These are phyloP conservation scores for Drosophila kepulauana DNA, from an alignment of 1,140 invertebrate species.

Conservation along the genomic window DNA sequence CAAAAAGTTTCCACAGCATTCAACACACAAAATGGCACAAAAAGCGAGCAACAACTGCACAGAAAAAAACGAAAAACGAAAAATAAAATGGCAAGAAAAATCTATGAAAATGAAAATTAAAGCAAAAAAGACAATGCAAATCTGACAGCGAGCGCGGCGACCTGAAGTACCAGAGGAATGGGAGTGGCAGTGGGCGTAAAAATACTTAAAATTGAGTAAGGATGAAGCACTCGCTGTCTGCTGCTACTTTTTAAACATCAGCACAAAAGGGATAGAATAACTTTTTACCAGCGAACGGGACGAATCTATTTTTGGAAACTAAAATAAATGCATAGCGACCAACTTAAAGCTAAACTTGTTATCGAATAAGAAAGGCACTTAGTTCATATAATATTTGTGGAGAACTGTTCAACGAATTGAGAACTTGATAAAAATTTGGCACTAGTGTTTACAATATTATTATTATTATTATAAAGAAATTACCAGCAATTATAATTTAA, in stretches of 20 bases:
- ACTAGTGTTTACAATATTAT: too few species aligned
- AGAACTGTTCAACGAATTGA: background rate
- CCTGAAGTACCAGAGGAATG: background rate
- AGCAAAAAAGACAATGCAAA: constrained; percentile 60
- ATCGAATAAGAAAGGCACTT: background rate
- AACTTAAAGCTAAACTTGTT: constrained; percentile 21
- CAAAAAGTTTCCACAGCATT: constrained; percentile 75
- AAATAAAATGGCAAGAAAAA: constrained; percentile 60
- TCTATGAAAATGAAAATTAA: constrained; percentile 82
- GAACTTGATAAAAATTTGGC: too few species aligned
- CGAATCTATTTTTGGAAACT: constrained; percentile 12
- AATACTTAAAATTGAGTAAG: background rate
- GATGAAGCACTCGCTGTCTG: constrained; percentile 19
- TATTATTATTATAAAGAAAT: too few species aligned
- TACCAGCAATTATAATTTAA: too few species aligned
- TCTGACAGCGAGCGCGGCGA: constrained; percentile 30
- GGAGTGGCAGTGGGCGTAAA: background rate
- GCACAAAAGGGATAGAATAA: constrained; percentile 32
- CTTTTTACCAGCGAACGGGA: constrained; percentile 14
- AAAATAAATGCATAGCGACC: constrained; percentile 28
- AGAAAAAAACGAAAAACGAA: background rate
- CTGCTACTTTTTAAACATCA: constrained; percentile 25
- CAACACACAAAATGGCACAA: constrained; percentile 66
- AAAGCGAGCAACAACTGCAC: constrained; percentile 37
- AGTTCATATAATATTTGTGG: too few species aligned